Evolutionary conservation across 2,113 vertebrate species (phyloP).

Genomic region (Kryptolebias marmoratus): DNA sequence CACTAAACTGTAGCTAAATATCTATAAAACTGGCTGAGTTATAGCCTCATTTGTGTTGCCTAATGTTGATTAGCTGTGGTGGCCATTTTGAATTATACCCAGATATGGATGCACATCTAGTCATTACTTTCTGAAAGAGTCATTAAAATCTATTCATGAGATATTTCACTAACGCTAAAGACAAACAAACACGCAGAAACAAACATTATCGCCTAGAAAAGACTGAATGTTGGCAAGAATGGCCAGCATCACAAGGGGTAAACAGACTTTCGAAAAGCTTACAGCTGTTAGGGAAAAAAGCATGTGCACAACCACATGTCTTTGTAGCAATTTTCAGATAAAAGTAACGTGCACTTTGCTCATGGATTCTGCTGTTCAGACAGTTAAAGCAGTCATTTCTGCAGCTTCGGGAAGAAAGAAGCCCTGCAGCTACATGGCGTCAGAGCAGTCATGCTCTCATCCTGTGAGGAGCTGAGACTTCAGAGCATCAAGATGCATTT

Average conservation of each 20-base stretch:
- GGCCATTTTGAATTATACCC: too few relatives aligned
- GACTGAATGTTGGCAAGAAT: background rate
- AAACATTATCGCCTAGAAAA: too few relatives aligned
- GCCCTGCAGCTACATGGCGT: conserved; percentile 6
- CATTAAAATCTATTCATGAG: too few relatives aligned
- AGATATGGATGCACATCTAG: too few relatives aligned
- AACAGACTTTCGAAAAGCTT: conserved; percentile 30
- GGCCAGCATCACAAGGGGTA: conserved; percentile 7
- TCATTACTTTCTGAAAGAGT: too few relatives aligned
- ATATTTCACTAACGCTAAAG: too few relatives aligned
- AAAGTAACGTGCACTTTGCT: conserved; percentile 20
- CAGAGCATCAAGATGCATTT: background rate
- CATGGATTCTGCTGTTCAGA: conserved; percentile 25
- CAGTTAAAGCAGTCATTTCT: conserved; percentile 5
- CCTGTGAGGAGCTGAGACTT: conserved; percentile 20
- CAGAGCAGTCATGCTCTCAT: conserved; percentile 18
- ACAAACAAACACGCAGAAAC: too few relatives aligned
- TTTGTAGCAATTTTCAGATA: conserved; percentile 20
- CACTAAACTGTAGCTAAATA: too few relatives aligned
- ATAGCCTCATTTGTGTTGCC: too few relatives aligned
- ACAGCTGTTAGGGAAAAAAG: conserved; percentile 8
- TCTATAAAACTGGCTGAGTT: too few relatives aligned
- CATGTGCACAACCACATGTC: conserved; percentile 34
- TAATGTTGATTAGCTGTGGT: too few relatives aligned
- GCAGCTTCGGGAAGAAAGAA: background rate